Base-by-base conservation (phyloP, 2,113 vertebrate genomes). In the Morone saxatilis region DNA sequence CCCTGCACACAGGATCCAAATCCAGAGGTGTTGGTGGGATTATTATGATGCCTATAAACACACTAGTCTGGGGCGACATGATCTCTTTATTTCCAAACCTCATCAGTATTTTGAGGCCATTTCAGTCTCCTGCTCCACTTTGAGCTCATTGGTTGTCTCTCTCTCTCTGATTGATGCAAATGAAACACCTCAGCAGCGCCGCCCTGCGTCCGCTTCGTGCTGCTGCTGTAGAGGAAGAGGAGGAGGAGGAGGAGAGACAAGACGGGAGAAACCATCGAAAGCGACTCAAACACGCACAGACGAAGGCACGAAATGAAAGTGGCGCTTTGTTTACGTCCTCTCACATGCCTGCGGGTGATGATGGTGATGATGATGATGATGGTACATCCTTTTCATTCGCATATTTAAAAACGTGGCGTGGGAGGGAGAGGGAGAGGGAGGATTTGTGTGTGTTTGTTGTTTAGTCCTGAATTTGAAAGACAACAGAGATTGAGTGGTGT, bases 321-420 rank as follows among this genome's bases (percentile, higher is more conserved):
- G 11, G 57, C 47, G 67, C 57, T 73, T 78, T 83, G 78, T 89
- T 88, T 83, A 57, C 79, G 61, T 81, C 59, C 67, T 7, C 13
- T 51, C 82, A 45, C 62, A 63, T 69, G 81, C 82, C 71, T 17
- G 70, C 62, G n/a, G 65, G 69, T 9, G 78, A 60, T 16, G 74
- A 53, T 41, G 60, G 40, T 11, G 50, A 63, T n/a, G 79, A 76
- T 48, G 78, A 84, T 71, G 75, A 41, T 20, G 76, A 47, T n/a
- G 72, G 20, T 47, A 11, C 84, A 7, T 75, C 65, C 38, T 41
- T 25, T 31, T 70, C 20, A 50, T 48, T 47, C 61, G 62, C 47
- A 68, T 25, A 51, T 72, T 66, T 89, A 48, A 84, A 66, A 36
- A 3, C 62, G 72, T 10, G 48, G 22, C n/a, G 78, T 19, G 43